These are phyloP conservation scores for Urocitellus parryii DNA, from an alignment of 2,113 vertebrate genomes.

Conservation along the genomic window DNA sequence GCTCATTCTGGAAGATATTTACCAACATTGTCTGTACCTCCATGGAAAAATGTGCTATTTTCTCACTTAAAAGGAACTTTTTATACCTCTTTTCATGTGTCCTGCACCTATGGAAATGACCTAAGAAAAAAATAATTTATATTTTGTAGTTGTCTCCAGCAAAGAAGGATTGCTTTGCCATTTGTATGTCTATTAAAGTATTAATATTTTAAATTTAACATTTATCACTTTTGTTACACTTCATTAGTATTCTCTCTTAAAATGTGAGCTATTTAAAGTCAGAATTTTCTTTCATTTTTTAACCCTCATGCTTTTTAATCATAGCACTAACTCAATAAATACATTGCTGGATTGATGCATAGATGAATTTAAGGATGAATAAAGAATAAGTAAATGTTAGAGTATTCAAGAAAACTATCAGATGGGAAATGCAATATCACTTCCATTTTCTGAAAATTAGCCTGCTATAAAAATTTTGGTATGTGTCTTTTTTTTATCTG, in stretches of 20 bases:
- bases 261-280: neutral
- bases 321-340: neutral
- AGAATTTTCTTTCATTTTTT: neutral
- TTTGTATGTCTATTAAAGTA: neutral
- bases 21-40: no score
- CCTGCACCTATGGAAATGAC: neutral
- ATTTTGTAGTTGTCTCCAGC: neutral
- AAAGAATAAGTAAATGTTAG: neutral
- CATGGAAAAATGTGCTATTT: neutral
- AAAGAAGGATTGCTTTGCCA: neutral
- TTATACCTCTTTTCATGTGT: neutral
- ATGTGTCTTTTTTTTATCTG: neutral
- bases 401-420: neutral
- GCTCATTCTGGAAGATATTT: neutral
- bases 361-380: neutral
- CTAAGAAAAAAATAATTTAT: neutral
- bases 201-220: neutral
- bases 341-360: neutral
- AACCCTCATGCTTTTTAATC: neutral
- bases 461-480: neutral
- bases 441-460: constrained; percentile 6
- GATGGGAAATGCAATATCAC: neutral
- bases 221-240: neutral
- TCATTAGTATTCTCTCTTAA: neutral
- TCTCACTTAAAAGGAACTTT: neutral